Evolutionary conservation across 2,888 invertebrate species (phyloP).

Genomic region (Villa cingulata): DNA sequence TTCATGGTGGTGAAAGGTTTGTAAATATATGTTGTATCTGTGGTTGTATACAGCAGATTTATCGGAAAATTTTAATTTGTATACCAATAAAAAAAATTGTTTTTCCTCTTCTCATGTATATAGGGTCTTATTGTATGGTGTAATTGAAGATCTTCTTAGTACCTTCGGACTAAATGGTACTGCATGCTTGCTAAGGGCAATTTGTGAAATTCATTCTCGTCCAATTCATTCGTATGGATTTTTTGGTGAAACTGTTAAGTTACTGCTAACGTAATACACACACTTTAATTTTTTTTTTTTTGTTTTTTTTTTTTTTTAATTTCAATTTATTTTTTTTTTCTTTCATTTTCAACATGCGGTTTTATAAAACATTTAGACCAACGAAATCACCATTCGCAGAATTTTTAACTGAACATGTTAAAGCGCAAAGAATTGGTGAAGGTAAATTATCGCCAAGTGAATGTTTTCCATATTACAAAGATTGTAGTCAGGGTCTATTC

Average conservation of each 20-base stretch:
- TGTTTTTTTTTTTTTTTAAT: not conserved
- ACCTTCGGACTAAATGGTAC: slow-evolving; percentile 72
- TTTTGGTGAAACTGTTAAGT: slow-evolving; percentile 65
- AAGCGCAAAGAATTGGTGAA: slow-evolving; percentile 64
- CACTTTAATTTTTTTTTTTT: no score
- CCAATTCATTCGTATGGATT: slow-evolving; percentile 64
- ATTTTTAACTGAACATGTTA: slow-evolving; percentile 60
- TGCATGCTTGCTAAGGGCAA: slow-evolving; percentile 67
- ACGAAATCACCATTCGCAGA: slow-evolving; percentile 68
- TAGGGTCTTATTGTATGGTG: slow-evolving; percentile 59
- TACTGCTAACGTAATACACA: slow-evolving; percentile 77
- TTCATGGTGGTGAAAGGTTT: slow-evolving; percentile 64
- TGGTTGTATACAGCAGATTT: no score
- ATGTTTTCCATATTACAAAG: slow-evolving; percentile 73
- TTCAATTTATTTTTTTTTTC: not conserved
- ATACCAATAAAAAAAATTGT: no score
- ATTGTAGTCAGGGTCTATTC: slow-evolving; percentile 71
- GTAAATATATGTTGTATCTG: not conserved
- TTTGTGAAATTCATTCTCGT: slow-evolving; percentile 75
- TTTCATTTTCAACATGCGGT: not conserved
- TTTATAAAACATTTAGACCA: slow-evolving; percentile 42
- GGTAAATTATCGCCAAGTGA: slow-evolving; percentile 51
- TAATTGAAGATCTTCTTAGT: slow-evolving; percentile 63
- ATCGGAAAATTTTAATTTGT: no score
- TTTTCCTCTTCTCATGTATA: slow-evolving; percentile 20